These are phyloP conservation scores for Antigone vipio DNA, from an alignment of 2,113 vertebrate species.

Conservation along the genomic window DNA sequence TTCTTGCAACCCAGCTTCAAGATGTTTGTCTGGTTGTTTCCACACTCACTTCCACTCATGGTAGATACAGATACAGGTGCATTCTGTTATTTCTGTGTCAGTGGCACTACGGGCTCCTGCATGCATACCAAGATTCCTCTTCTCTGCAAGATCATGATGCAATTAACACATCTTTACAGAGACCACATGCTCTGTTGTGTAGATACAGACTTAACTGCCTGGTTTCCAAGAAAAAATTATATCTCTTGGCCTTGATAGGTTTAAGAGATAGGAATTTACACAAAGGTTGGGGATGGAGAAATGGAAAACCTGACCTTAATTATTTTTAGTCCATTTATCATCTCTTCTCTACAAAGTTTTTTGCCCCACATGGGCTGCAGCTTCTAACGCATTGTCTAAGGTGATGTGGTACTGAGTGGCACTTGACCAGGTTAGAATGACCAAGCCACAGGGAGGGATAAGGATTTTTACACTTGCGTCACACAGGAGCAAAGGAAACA, in stretches of 20 bases:
- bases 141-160: background rate
- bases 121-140: background rate
- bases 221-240: background rate
- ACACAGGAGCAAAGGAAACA: background rate
- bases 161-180: background rate
- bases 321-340: background rate
- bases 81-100: background rate
- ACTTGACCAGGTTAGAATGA: background rate
- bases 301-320: background rate
- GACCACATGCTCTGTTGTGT: background rate
- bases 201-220: background rate
- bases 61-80: background rate
- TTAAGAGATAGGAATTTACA: background rate
- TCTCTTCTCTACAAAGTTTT: background rate
- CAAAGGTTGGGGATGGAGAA: background rate
- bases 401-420: background rate
- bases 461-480: background rate
- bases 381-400: background rate
- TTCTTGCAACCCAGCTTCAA: background rate
- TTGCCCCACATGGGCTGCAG: background rate
- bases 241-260: background rate
- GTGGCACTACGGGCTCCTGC: background rate
- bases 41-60: background rate
- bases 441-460: background rate
- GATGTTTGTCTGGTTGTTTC: background rate